Evolutionary conservation across 1,140 invertebrate genomes (phyloP).

Genomic region (Eueides isabella): DNA sequence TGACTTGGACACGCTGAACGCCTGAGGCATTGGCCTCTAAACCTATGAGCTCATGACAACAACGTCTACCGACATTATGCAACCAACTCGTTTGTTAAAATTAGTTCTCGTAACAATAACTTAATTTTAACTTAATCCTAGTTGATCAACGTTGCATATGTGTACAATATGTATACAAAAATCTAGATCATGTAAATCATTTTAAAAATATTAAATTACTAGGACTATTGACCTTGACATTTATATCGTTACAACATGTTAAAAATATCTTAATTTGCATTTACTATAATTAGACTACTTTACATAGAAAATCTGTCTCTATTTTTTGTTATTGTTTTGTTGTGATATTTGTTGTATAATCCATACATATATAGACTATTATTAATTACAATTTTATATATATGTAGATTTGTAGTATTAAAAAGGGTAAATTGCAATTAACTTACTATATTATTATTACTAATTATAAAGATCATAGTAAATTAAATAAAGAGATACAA

Average conservation of each 20-base stretch:
- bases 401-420: no score
- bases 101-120: slow-evolving; percentile 27
- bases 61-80: slow-evolving; percentile 19
- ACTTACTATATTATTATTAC: no score
- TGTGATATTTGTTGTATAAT: no score
- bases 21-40: slow-evolving; percentile 31
- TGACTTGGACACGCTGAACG: slow-evolving; percentile 5
- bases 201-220: neutral
- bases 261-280: slow-evolving; percentile 3
- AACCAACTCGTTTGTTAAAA: slow-evolving; percentile 21
- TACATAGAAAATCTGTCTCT: neutral
- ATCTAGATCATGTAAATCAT: neutral
- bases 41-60: slow-evolving; percentile 22
- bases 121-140: slow-evolving; percentile 1
- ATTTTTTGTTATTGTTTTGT: no score
- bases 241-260: neutral
- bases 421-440: no score
- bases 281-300: neutral
- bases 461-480: no score
- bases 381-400: no score
- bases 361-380: no score
- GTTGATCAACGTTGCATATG: neutral
- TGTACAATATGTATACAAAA: neutral
- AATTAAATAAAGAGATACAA: no score
- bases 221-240: neutral